Conservation (phyloP, 2,113 vertebrate genomes). For the Oceanites oceanicus region DNA sequence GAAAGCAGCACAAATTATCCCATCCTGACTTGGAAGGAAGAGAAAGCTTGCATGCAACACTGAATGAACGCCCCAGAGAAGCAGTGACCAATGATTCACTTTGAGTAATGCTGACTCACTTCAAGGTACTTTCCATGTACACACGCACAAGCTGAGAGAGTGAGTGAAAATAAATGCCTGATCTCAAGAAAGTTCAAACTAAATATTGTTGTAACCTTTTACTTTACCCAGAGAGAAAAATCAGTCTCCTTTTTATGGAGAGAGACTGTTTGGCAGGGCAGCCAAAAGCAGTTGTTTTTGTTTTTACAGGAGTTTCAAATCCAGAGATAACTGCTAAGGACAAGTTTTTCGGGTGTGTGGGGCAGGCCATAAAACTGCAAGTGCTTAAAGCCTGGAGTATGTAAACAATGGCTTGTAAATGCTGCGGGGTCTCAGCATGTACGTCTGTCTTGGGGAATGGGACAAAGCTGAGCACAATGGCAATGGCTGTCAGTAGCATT, state of each 20-base stretch:
- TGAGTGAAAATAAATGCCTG: slow-evolving; percentile 69
- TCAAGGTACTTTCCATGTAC: slow-evolving; percentile 76
- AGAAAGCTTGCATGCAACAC: background rate
- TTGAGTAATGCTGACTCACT: slow-evolving; percentile 73
- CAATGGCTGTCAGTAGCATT: background rate
- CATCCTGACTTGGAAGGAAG: background rate
- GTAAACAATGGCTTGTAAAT: slow-evolving; percentile 46
- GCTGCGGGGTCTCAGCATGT: background rate
- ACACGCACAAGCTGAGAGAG: slow-evolving; percentile 56
- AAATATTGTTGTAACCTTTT: slow-evolving; percentile 82
- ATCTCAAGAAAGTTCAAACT: slow-evolving; percentile 69
- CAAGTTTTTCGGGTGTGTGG: slow-evolving; percentile 57
- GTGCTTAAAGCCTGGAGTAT: slow-evolving; percentile 44
- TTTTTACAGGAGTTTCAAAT: slow-evolving; percentile 71
- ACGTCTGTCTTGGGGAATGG: background rate
- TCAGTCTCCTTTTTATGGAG: slow-evolving; percentile 71
- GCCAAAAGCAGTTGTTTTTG: slow-evolving; percentile 71
- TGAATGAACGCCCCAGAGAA: slow-evolving; percentile 59
- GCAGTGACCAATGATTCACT: slow-evolving; percentile 72
- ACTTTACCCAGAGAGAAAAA: slow-evolving; percentile 63
- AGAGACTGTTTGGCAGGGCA: slow-evolving; percentile 47
- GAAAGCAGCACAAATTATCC: background rate
- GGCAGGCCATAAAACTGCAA: slow-evolving; percentile 57
- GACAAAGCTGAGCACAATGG: background rate
- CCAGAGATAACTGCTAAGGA: slow-evolving; percentile 70